These are phyloP conservation scores for Lophochroa leadbeateri DNA, from an alignment of 2,113 vertebrate species.

Conservation along the genomic window DNA sequence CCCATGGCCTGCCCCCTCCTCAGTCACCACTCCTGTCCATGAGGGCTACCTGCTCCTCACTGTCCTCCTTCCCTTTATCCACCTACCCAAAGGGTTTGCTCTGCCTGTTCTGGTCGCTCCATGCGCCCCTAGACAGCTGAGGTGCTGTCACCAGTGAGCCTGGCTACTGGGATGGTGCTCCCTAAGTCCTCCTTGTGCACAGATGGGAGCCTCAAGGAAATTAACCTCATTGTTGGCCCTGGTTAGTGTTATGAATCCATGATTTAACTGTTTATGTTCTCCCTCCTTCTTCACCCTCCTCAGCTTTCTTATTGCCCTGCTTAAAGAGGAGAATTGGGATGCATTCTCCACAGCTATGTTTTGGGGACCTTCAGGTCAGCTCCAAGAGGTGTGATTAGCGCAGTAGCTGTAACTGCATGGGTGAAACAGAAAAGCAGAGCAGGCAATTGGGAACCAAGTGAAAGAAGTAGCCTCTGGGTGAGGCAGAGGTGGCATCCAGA, in stretches of 20 bases:
- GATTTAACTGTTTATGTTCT: neutral
- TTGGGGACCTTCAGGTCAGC: neutral
- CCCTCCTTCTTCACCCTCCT: neutral
- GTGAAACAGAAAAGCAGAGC: neutral
- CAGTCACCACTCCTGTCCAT: neutral
- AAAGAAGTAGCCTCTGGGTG: neutral
- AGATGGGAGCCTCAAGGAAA: neutral
- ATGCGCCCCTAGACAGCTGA: neutral
- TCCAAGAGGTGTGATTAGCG: neutral
- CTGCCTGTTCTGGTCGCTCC: neutral
- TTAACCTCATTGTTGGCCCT: accelerated
- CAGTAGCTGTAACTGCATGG: neutral
- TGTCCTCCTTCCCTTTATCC: neutral
- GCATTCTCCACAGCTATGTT: neutral
- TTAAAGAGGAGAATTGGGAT: neutral
- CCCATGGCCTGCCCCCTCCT: neutral
- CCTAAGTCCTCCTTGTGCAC: accelerated
- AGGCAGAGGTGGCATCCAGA: neutral
- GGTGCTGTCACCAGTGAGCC: neutral
- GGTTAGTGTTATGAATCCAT: accelerated
- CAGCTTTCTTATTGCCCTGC: neutral
- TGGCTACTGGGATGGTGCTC: neutral
- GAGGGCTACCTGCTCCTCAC: neutral
- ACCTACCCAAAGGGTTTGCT: neutral
- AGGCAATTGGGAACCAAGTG: accelerated